Evolutionary conservation across 2,113 vertebrate species (phyloP), one percentile per base, ranked within the genome.

Genomic region (Triplophysa tibetana): DNA sequence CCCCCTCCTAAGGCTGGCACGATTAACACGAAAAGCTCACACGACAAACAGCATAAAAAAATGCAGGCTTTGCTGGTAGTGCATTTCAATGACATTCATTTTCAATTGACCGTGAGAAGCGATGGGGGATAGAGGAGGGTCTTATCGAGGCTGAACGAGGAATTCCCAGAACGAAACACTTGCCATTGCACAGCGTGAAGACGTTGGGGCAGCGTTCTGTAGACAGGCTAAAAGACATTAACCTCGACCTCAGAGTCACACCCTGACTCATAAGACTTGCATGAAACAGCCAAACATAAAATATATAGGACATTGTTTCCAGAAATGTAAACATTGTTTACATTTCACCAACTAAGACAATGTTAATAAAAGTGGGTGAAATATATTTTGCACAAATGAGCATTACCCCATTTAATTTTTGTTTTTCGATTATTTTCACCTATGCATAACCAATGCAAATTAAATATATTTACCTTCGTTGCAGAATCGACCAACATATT

Each of bases 401-500:
- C 14, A 54, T 54, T 60, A 29, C 52, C 52, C 2, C 16, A 26
- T 17, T 52, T 24, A 45, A n/a, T 45, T 41, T 45, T 54, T 21
- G 52, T 29, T 1, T 3, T 4, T 38, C 26, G 9, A 16, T 50
- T 4, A 16, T 50, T 13, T 16, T 50, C 0, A n/a, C 17, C 14
- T 56, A 50, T 13, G 17, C 52, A 8, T 8, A 56, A 58, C 2
- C 54, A 58, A 58, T 58, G n/a, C 2, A 58, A 17, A 19, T 21
- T 1, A 21, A 21, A 58, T 58, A 1, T n/a, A 61, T 89, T 94
- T 96, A 99, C 98, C 98, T 98, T 99, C 95, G 1, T 90, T 96
- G 91, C 98, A 99, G 85, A 96, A 95, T 83, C 92, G 96, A 85
- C 98, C 98, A 73, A 90, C 86, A 64, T 96, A 97, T 81, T 96